Evolutionary conservation across 2,888 invertebrate species (phyloP), one percentile per base, ranked within the genome.

Genomic region (Agrotis puta): DNA sequence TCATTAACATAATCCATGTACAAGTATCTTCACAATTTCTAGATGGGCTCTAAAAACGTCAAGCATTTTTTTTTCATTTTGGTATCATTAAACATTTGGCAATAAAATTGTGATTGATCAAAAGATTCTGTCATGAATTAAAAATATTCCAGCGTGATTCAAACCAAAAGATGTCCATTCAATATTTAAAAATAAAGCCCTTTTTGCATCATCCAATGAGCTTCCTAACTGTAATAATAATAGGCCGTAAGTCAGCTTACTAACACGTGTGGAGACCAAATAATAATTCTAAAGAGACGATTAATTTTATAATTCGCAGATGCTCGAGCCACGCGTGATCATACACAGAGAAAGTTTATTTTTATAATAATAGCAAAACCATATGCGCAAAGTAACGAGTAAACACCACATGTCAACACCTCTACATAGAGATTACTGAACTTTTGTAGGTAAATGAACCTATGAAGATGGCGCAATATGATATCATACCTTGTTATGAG

Each of bases 351-450:
- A 96, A 96, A 96, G 96, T 95, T 96, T 96, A 96, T 95, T 95
- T 95, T 95, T 95, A 93, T 94, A 95, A 95, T 95, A 95, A 95
- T 95, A 96, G 95, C 95, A 87, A 92, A 92, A 88, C 93, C 95
- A 95, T 89, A 94, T 95, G 95, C 91, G 93, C 91, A 82, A 90
- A 89, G 85, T 82, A 79, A 77, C 85, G 79, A 89, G 88, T 86
- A 90, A 91, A 91, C 92, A 92, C 92, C 95, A 95, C 93, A 95
- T 95, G 95, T 92, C 92, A 92, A 88, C 89, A 94, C 92, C 92
- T 92, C 84, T 84, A 78, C 85, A 84, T 91, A 88, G 91, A 89
- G 93, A 93, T 89, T 94, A 94, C 92, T 94, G 95, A 95, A 93
- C 94, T 90, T 89, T 88, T 86, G 84, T 90, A 92, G 93, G 94